Conservation (phyloP, 2,888 invertebrate genomes). For the Eustalomyia histrio region DNA sequence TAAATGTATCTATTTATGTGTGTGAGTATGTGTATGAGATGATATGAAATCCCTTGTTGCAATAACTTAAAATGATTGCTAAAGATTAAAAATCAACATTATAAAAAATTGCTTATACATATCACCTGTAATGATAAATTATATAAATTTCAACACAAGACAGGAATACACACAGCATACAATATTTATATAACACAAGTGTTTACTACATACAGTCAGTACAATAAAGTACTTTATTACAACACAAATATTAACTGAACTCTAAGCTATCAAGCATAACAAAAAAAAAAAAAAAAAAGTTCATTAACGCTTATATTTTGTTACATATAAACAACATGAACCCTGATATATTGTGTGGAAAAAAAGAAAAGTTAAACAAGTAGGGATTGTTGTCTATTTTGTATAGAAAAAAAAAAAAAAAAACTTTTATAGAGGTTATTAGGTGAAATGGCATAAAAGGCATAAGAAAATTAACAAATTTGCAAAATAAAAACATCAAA, state of each 20-base stretch:
- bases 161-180: conserved; percentile 36
- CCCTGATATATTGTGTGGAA: conserved; percentile 26
- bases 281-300: conserved; percentile 64
- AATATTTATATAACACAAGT: background rate
- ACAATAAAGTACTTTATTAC: conserved; percentile 43
- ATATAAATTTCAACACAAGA: conserved; percentile 72
- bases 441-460: conserved; percentile 26
- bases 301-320: conserved; percentile 63
- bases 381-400: background rate
- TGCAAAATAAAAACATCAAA: conserved; percentile 1
- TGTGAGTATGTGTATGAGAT: conserved; percentile 27
- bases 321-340: background rate
- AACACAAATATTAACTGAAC: conserved; percentile 56
- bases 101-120: conserved; percentile 70
- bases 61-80: conserved; percentile 72
- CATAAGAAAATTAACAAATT: too few species aligned
- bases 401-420: background rate
- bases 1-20: background rate
- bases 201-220: background rate
- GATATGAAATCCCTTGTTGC: conserved; percentile 58
- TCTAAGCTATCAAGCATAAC: conserved; percentile 50
- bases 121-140: conserved; percentile 74
- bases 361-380: background rate
- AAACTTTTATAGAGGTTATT: conserved; percentile 43
- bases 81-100: conserved; percentile 77